A percentile compares a stretch with the other conserved stretches of the same genome.
Evolutionary conservation across 2,888 invertebrate genomes (phyloP).

Genomic region (Drosophila demipolita): DNA sequence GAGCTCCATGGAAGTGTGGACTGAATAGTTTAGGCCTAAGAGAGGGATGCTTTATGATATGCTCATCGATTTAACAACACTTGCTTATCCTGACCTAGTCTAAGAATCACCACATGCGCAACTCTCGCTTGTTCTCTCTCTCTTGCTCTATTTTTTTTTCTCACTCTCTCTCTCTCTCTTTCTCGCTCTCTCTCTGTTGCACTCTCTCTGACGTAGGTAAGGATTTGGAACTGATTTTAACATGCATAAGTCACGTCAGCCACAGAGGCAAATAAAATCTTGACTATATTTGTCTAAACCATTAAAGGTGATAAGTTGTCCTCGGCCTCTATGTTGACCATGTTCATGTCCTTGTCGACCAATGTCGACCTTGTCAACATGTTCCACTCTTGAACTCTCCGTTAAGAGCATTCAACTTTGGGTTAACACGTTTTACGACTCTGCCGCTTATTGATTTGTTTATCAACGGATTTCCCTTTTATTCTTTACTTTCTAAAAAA

Average conservation of each 20-base stretch:
- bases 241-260: constrained; percentile 66
- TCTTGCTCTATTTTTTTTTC: not conserved
- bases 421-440: constrained; percentile 31
- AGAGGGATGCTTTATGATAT: constrained; percentile 40
- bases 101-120: constrained; percentile 51
- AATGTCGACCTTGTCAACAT: constrained; percentile 10
- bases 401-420: constrained; percentile 69
- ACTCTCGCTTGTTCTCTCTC: constrained; percentile 15
- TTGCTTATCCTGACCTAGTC: constrained; percentile 73
- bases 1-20: not conserved
- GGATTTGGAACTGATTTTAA: constrained; percentile 3
- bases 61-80: constrained; percentile 70
- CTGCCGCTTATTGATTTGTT: constrained; percentile 5
- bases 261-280: constrained; percentile 20
- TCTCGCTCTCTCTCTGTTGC: constrained; percentile 5
- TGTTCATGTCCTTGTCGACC: constrained; percentile 26
- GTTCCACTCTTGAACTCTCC: constrained; percentile 11
- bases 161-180: constrained; percentile 8
- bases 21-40: not conserved
- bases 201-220: not conserved
- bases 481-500: not conserved
- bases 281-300: constrained; percentile 24
- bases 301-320: constrained; percentile 37
- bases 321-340: constrained; percentile 2
- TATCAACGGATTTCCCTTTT: constrained; percentile 7